Base-by-base conservation (phyloP, 2,113 vertebrate genomes). In the Gavia stellata region DNA sequence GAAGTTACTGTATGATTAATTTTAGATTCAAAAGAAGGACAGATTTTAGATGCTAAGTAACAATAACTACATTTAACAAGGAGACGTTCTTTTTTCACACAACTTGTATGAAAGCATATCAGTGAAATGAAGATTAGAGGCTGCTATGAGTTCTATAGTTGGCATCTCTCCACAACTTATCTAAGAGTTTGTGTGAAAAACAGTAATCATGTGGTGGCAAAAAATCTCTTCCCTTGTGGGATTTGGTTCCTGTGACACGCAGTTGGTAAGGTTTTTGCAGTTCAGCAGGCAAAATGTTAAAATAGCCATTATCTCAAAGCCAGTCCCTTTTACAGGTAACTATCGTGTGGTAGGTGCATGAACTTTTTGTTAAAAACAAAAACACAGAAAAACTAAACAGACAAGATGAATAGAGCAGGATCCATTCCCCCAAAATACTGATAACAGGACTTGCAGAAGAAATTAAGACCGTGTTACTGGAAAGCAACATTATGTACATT, bases 341-440 rank as follows among this genome's bases (percentile, higher is more conserved):
- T 91, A 58, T 90, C 16, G 16, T 96, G 92, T 94, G 90, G 90
- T 44, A 95, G 86, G 84, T 91, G n/a, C 24, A 38, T 13, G 25
- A 91, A 79, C 70, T 71, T 80, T 19, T 66, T 84, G 58, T 86
- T 96, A 96, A 88, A 71, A 92, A 97, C 84, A 71, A 90, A 95
- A 81, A 10, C 65, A 94, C 74, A 83, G 29, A 68, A 87, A 81
- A 94, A 86, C 79, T 89, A 70, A 93, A 82, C 71, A 86, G 79
- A 95, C 49, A 74, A 66, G 79, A 93, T 94, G 78, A 95, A 88
- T 45, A 92, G 95, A 91, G 88, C 81, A 81, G 67, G 87, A 96
- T 55, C 71, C 55, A 65, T 83, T 75, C 62, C 68, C 85, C 75
- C 42, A 71, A 55, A 95, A 86, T 90, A 90, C 28, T 71, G 85